Evolutionary conservation across 2,113 vertebrate genomes (phyloP).

Genomic region (Chiloscyllium plagiosum): DNA sequence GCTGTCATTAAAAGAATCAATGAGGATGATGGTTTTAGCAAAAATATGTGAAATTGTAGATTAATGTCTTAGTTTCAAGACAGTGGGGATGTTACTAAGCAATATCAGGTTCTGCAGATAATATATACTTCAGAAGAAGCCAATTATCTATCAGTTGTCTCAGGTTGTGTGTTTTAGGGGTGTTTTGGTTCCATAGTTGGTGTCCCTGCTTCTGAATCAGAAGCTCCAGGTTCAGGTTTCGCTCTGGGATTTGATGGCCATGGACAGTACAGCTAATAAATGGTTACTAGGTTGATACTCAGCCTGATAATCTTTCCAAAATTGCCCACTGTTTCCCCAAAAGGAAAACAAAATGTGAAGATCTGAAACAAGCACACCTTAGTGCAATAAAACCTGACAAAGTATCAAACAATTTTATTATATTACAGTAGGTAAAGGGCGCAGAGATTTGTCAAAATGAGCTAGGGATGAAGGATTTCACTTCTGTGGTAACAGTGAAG

Average conservation of each 20-base stretch:
- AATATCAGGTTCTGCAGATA: not conserved
- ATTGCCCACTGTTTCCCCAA: no score
- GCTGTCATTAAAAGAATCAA: not conserved
- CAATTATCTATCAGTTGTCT: not conserved
- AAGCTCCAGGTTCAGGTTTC: no score
- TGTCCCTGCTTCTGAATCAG: no score
- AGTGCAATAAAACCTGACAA: not conserved
- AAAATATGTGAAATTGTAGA: not conserved
- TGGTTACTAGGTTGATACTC: no score
- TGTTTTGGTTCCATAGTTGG: no score
- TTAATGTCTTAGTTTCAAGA: not conserved
- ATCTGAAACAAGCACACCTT: no score
- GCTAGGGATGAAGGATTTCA: no score
- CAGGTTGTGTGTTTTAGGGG: not conserved
- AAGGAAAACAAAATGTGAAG: no score
- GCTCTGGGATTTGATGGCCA: no score
- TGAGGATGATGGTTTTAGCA: not conserved
- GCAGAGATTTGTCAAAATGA: not conserved
- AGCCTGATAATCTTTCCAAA: no score
- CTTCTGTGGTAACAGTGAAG: not conserved
- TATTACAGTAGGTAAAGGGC: not conserved
- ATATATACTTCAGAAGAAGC: not conserved
- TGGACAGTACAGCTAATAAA: no score
- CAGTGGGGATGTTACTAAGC: not conserved
- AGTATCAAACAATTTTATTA: not conserved